phyloP scores from a whole-genome alignment of 2,888 invertebrate species.

The Lypha dubia region DNA sequence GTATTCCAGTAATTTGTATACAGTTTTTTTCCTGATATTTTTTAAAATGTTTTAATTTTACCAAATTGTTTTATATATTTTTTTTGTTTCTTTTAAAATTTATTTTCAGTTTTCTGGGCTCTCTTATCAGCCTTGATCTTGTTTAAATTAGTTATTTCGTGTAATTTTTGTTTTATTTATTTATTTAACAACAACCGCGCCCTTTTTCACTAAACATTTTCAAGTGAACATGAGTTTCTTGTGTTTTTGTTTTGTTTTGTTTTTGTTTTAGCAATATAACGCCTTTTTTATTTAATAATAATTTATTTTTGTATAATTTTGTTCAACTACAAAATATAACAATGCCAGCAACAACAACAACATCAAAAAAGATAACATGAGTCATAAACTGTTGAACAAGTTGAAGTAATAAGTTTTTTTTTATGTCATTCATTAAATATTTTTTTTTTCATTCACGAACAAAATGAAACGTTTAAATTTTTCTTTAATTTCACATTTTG shows the following conservation, averaged over 20 bases:
- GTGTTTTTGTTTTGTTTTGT: slow-evolving; percentile 24
- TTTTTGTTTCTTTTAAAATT: too few species aligned
- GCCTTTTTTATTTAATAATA: slow-evolving; percentile 64
- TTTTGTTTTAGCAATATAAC: slow-evolving; percentile 68
- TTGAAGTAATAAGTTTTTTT: slow-evolving; percentile 62
- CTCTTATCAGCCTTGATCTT: slow-evolving; percentile 62
- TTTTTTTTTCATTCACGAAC: slow-evolving; percentile 40
- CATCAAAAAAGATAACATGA: slow-evolving; percentile 57
- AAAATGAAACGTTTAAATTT: slow-evolving; percentile 2
- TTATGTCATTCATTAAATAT: slow-evolving; percentile 68
- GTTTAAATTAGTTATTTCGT: slow-evolving; percentile 68
- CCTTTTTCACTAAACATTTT: slow-evolving; percentile 58
- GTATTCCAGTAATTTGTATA: slow-evolving; percentile 25
- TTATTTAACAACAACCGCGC: slow-evolving; percentile 69
- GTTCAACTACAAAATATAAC: slow-evolving; percentile 29
- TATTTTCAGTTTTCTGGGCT: background rate
- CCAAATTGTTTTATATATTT: slow-evolving; percentile 30
- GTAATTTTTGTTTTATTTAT: slow-evolving; percentile 60
- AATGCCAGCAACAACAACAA: slow-evolving; percentile 5
- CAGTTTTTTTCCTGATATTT: slow-evolving; percentile 24
- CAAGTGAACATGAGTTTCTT: slow-evolving; percentile 42
- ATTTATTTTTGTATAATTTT: slow-evolving; percentile 37
- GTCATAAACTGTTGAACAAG: slow-evolving; percentile 58
- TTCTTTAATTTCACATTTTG: background rate
- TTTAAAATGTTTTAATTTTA: slow-evolving; percentile 34